Evolutionary conservation across 2,888 invertebrate genomes (phyloP).

Genomic region (Labia minor): DNA sequence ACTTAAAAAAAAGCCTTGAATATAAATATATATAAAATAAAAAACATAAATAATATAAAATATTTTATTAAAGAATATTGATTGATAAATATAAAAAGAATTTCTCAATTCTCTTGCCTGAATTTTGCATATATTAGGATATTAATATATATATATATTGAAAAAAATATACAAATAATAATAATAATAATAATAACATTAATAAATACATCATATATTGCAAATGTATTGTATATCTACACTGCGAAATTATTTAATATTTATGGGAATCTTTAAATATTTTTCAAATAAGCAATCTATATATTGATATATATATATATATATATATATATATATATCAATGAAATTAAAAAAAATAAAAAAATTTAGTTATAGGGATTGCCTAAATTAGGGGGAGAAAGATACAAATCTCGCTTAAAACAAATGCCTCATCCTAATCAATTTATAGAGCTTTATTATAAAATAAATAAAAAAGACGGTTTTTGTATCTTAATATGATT

Average conservation of each 20-base stretch:
- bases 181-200: too few relatives aligned
- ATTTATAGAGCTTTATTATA: background rate
- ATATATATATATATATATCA: too few relatives aligned
- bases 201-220: background rate
- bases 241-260: background rate
- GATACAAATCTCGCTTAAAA: background rate
- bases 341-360: too few relatives aligned
- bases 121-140: background rate
- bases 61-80: background rate
- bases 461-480: constrained; percentile 13
- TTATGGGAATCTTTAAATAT: background rate
- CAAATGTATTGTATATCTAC: background rate
- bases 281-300: background rate
- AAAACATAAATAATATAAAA: too few relatives aligned
- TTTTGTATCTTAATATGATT: background rate
- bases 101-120: background rate
- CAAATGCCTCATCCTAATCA: background rate
- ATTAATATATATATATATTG: background rate
- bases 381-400: background rate
- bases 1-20: background rate
- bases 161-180: background rate
- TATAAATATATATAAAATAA: too few relatives aligned
- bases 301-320: too few relatives aligned
- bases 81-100: background rate
- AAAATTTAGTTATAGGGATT: background rate